Evolutionary conservation across 30 jellyfish, hydroid and myxozoan genomes (phyloP), one percentile per base, ranked within the genome.

Genomic region (Cassiopea andromeda): DNA sequence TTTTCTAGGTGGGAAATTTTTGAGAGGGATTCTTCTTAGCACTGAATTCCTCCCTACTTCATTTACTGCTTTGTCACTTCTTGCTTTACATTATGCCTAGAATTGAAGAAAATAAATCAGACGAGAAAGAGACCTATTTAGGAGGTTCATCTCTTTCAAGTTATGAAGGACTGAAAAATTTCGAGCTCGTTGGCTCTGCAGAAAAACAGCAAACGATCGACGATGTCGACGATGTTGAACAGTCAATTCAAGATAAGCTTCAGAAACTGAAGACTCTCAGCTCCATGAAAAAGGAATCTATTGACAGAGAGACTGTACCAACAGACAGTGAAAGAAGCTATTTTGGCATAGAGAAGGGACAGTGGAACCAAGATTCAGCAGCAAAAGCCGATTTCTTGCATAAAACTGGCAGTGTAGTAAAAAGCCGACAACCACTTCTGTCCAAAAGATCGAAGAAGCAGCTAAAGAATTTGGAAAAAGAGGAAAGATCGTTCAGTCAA

Each of bases 361-460:
- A 45, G 19, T 60, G 75, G 12, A 69, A 1, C 27, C 19, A 10
- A 38, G 87, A 8, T 8, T 10, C 76, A 2, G 38, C 80, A 4
- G 13, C n/a, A 75, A 75, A 13, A 61, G 14, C 19, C 2, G 73
- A 61, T 1, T 2, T 2, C 19, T 61, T 14, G 19, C 66, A 27
- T 38, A 75, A 50, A 2, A 69, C 82, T 3, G 38, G 49, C 47
- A 46, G 46, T 54, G 47, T 73, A 10, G 87, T 57, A 0, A 85
- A 73, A 60, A 46, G 48, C 69, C 98, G 93, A 1, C 98, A 88
- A 60, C 98, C 98, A 0, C 85, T 93, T 48, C 83, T 93, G 48
- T 93, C 98, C 46, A 93, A 93, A 67, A 80, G 98, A 50, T 93
- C 98, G 18, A 88, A 83, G 80, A 81, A 93, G 83, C 98, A 93